phyloP scores from a whole-genome alignment of 2,113 vertebrate species.

The Melanostigma gelatinosum region DNA sequence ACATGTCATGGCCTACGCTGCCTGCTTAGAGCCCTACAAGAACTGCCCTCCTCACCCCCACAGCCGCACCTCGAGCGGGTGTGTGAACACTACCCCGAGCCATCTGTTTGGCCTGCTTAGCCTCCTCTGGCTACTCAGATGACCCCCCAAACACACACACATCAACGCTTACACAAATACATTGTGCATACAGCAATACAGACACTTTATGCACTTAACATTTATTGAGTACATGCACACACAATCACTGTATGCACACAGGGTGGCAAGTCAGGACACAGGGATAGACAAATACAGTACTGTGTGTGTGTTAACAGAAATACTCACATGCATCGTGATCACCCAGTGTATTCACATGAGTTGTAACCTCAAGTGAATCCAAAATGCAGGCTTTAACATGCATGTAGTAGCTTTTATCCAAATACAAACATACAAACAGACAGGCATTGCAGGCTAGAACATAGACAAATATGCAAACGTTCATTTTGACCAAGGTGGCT shows the following conservation, averaged over 20 bases:
- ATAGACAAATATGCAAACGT: slow-evolving; percentile 20
- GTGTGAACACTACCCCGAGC: slow-evolving; percentile 12
- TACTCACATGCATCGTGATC: background rate
- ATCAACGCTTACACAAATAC: background rate
- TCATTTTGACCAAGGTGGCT: background rate
- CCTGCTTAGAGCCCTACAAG: slow-evolving; percentile 83
- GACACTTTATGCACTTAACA: slow-evolving; percentile 34
- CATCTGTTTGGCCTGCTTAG: slow-evolving; percentile 56
- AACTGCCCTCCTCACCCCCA: slow-evolving; percentile 74
- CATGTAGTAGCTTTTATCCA: slow-evolving; percentile 21
- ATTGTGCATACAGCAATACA: slow-evolving; percentile 31
- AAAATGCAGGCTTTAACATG: slow-evolving; percentile 6
- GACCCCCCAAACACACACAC: slow-evolving; percentile 50
- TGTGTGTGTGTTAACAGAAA: slow-evolving; percentile 30
- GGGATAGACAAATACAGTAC: slow-evolving; percentile 28
- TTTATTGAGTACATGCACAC: background rate
- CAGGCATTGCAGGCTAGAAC: background rate
- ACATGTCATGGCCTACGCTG: slow-evolving; percentile 85
- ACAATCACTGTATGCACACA: slow-evolving; percentile 15
- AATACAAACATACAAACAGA: slow-evolving; percentile 18
- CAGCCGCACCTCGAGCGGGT: slow-evolving; percentile 13
- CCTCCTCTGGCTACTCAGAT: slow-evolving; percentile 75
- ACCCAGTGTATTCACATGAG: background rate
- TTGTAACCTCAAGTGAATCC: background rate
- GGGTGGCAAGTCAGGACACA: slow-evolving; percentile 19